phyloP scores from a whole-genome alignment of 2,113 vertebrate genomes.

The Etheostoma spectabile region DNA sequence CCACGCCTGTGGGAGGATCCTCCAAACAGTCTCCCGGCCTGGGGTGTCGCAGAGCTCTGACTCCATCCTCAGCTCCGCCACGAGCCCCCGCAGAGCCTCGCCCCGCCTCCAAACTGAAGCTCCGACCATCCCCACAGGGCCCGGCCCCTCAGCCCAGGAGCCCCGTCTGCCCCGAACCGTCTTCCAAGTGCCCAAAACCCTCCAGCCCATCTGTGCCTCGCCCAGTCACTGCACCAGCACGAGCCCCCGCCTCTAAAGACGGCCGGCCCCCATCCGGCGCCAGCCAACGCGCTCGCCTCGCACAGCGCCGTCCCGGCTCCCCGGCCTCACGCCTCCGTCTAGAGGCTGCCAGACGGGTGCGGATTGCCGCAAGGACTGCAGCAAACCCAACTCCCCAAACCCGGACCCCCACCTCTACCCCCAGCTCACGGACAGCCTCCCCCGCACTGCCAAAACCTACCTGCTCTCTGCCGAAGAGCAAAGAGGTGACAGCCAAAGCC shows the following conservation, averaged over 20 bases:
- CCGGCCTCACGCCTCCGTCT: slow-evolving; percentile 69
- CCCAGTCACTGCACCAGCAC: slow-evolving; percentile 32
- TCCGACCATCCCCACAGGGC: slow-evolving; percentile 57
- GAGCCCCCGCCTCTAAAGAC: slow-evolving; percentile 40
- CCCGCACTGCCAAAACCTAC: slow-evolving; percentile 45
- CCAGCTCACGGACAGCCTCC: slow-evolving; percentile 65
- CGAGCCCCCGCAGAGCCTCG: neutral
- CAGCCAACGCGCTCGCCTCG: slow-evolving; percentile 64
- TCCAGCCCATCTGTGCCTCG: slow-evolving; percentile 54
- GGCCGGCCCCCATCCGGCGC: slow-evolving; percentile 57
- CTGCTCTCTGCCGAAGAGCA: slow-evolving; percentile 37
- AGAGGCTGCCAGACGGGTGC: slow-evolving; percentile 69
- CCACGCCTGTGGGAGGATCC: slow-evolving; percentile 39
- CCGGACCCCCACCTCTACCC: slow-evolving; percentile 15
- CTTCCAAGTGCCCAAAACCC: slow-evolving; percentile 85
- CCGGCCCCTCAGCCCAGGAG: slow-evolving; percentile 63
- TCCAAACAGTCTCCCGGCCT: slow-evolving; percentile 47
- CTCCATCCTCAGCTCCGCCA: slow-evolving; percentile 50
- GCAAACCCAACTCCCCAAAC: slow-evolving; percentile 20
- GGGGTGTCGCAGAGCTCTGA: slow-evolving; percentile 45
- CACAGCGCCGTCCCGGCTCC: slow-evolving; percentile 74
- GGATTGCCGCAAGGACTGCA: slow-evolving; percentile 42
- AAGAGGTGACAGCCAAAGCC: slow-evolving; percentile 62
- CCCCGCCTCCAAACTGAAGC: slow-evolving; percentile 63
- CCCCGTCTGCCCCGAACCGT: slow-evolving; percentile 79